Evolutionary conservation across 2,113 vertebrate genomes (phyloP), one percentile per base, ranked within the genome.

Genomic region (Lipophrys pholis): DNA sequence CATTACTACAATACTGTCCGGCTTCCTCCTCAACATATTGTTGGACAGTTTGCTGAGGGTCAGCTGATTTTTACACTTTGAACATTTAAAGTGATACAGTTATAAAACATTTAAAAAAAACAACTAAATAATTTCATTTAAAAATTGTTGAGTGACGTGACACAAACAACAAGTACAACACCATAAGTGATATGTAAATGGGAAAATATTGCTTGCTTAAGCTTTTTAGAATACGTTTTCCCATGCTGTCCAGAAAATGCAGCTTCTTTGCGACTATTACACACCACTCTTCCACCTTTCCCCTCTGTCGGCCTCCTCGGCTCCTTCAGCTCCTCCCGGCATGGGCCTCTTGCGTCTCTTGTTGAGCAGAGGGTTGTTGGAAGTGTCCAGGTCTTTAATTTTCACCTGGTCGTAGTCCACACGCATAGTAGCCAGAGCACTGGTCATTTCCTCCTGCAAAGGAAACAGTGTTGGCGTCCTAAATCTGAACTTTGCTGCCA

Each of bases 391-490:
- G 90, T 98, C 97, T 88, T 99, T 98, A 88, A 99, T 98, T 91
- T 96, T 98, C 87, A 99, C 96, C 90, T 99, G 97, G 84, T 99
- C 96, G 0, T 99, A 99, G 89, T 99, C 98, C 12, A 99, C 97
- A 1, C 97, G 94, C 89, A 92, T 91, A 10, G 88, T 89, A 36
- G 90, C 89, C 80, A 92, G 53, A 15, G 88, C 90, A 0, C 86
- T 87, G 80, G 88, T 92, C 90, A 92, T 90, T 70, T 89, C 89
- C 83, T 90, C 90, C 90, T 92, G 78, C 36, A 14, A 38, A 16
- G 11, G 42, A 42, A 54, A 42, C 2, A 11, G 21, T 4, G 21
- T 30, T 30, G 21, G 21, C 4, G 21, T 30, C 2, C 21, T 30
- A 30, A 80, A 30, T 7, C 8, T 15, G 36, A 36, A 10, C 6